Evolutionary conservation across 2,888 invertebrate genomes (phyloP).

Genomic region (Beris morrisii): DNA sequence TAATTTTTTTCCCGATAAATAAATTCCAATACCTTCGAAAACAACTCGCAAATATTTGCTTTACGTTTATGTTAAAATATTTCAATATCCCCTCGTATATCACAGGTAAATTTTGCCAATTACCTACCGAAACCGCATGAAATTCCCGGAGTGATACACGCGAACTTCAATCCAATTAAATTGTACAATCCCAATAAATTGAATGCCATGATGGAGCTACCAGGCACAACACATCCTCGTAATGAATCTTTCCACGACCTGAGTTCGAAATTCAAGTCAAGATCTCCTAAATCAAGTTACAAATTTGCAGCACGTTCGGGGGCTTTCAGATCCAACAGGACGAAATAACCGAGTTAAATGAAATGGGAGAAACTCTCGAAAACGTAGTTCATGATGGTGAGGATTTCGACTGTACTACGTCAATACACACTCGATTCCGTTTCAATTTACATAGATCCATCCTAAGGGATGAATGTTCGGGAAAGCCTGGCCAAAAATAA

Average conservation of each 20-base stretch:
- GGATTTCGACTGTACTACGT: not conserved
- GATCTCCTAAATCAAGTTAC: conserved; percentile 20
- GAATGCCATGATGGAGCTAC: conserved; percentile 8
- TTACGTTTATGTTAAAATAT: too few relatives aligned
- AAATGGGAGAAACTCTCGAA: not conserved
- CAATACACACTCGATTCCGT: not conserved
- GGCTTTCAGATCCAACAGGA: conserved; percentile 4
- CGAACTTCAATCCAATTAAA: conserved; percentile 25
- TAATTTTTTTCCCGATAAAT: too few relatives aligned
- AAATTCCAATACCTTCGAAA: too few relatives aligned
- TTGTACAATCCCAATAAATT: conserved; percentile 24
- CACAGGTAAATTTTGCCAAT: too few relatives aligned
- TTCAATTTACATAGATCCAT: not conserved
- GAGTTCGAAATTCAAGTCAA: not conserved
- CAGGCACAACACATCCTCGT: not conserved
- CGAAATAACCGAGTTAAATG: not conserved
- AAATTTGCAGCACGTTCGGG: conserved; percentile 27
- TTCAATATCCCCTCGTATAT: too few relatives aligned
- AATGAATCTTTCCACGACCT: conserved; percentile 4
- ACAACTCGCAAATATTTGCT: too few relatives aligned
- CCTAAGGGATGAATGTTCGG: not conserved
- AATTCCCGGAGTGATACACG: conserved; percentile 19
- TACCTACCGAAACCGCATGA: not conserved
- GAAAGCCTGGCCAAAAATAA: not conserved
- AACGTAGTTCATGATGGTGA: not conserved